These are phyloP conservation scores for Tor tambroides DNA, from an alignment of 2,113 vertebrate genomes.

Conservation along the genomic window DNA sequence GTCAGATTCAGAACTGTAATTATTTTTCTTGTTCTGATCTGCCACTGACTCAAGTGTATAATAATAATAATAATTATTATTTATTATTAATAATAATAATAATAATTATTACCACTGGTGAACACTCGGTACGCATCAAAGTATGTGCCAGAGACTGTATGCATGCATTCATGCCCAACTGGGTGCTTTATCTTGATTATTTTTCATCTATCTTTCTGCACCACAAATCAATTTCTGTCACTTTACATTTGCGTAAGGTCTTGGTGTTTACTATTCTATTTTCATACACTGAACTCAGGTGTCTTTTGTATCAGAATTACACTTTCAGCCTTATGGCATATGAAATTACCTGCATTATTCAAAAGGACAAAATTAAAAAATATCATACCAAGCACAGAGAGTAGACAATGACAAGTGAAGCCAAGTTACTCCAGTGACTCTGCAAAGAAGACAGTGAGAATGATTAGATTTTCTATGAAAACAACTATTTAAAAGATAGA, in stretches of 20 bases:
- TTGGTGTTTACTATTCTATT: conserved; percentile 37
- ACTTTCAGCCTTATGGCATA: conserved; percentile 14
- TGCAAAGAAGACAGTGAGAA: not conserved
- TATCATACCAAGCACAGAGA: not conserved
- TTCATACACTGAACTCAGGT: not conserved
- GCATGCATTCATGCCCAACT: conserved; percentile 35
- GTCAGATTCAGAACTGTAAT: not conserved
- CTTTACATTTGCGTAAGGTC: conserved; percentile 54
- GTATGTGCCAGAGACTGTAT: conserved; percentile 23
- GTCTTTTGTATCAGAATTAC: not conserved
- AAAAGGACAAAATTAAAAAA: not conserved
- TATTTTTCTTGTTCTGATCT: not conserved
- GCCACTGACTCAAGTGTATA: conserved; percentile 10
- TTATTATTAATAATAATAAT: not conserved
- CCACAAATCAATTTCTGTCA: conserved; percentile 52
- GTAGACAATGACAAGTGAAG: conserved; percentile 32
- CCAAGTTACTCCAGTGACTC: not conserved
- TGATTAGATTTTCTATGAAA: not conserved
- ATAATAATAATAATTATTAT: not conserved
- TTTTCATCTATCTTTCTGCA: conserved; percentile 38
- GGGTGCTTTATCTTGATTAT: conserved; percentile 48
- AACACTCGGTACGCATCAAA: not conserved
- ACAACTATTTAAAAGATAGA: not conserved
- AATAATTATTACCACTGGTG: not conserved
- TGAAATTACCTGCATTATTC: conserved; percentile 38